Base-by-base conservation (phyloP, 1,140 invertebrate species). In the Orius insidiosus region DNA sequence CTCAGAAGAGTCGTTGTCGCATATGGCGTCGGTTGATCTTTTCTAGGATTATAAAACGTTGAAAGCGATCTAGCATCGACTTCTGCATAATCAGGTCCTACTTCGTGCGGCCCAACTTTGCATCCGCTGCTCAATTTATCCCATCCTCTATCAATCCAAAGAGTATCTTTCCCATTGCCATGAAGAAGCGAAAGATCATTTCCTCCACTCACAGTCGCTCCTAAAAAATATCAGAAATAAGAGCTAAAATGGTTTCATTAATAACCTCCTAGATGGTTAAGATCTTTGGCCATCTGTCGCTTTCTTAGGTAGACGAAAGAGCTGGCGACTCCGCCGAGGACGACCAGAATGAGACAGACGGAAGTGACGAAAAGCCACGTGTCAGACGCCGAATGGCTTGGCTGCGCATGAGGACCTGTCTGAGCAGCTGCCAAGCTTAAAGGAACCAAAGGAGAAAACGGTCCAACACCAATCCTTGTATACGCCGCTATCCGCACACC, bases 71-170 rank as follows among this genome's bases (percentile, higher is more conserved):
- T 63, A 5, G 74, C 74, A 58, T 84, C 80, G 1, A 83, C 80
- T 63, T 84, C 80, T 0, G 80, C 80, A 53, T 84, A 83, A 53
- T 83, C 79, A 7, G 24, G 24, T 0, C 75, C 74, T 13, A 70
- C 70, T 39, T 58, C 58, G 18, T 51, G 54, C 5, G 50, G 47
- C 7, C 47, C 19, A 13, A 39, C 33, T 13, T 44, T 78, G 49
- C 71, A 68, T 54, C 60, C 42, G 24, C 69, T 72, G 47, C 76
- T 76, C 0, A 68, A 69, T 1, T 75, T 70, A 50, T 76, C 63
- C 75, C 79, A 81, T 5, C 78, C 76, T 16, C 77, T 67, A 56
- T 84, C 79, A 43, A 83, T 71, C 79, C 80, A 83, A 11, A 83
- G 16, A 13, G 74, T 76, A 45, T 80, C 78, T 59, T 40, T 40